Conservation (phyloP, 2,888 invertebrate species). For the Andrena marginata region DNA sequence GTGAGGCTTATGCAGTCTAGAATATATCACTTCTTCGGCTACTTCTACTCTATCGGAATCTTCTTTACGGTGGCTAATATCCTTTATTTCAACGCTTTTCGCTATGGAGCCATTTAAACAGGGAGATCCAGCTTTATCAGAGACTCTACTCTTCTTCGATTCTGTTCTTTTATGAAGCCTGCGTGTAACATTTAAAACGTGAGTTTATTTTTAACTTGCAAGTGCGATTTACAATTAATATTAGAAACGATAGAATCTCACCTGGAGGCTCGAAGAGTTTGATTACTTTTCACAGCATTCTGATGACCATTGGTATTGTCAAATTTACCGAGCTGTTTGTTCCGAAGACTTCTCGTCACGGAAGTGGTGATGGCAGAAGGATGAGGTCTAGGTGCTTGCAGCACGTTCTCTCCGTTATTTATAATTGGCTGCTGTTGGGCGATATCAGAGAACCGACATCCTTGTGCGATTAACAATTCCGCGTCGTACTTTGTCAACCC, state of each 20-base stretch:
- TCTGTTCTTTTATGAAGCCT: conserved; percentile 82
- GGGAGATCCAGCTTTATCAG: conserved; percentile 70
- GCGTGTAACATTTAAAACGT: conserved; percentile 36
- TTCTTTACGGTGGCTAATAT: conserved; percentile 78
- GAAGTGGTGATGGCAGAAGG: conserved; percentile 75
- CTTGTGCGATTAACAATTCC: conserved; percentile 93
- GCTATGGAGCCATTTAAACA: conserved; percentile 61
- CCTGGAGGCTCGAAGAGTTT: conserved; percentile 82
- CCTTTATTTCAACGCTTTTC: conserved; percentile 67
- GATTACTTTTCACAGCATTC: conserved; percentile 70
- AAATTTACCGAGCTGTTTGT: conserved; percentile 80
- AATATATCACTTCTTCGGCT: conserved; percentile 74
- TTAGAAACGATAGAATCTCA: conserved; percentile 47
- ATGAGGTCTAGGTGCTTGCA: conserved; percentile 76
- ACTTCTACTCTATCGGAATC: conserved; percentile 77
- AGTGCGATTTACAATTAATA: not conserved
- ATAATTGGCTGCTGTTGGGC: conserved; percentile 80
- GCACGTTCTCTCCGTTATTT: conserved; percentile 78
- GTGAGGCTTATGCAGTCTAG: conserved; percentile 75
- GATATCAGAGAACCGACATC: conserved; percentile 90
- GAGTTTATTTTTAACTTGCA: not conserved
- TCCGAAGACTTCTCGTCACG: conserved; percentile 81
- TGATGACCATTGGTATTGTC: conserved; percentile 59
- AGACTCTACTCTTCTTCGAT: conserved; percentile 76
- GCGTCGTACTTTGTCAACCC: conserved; percentile 96